These are phyloP conservation scores for Drosophila fulvimacula DNA, from an alignment of 2,888 invertebrate species.

Conservation along the genomic window DNA sequence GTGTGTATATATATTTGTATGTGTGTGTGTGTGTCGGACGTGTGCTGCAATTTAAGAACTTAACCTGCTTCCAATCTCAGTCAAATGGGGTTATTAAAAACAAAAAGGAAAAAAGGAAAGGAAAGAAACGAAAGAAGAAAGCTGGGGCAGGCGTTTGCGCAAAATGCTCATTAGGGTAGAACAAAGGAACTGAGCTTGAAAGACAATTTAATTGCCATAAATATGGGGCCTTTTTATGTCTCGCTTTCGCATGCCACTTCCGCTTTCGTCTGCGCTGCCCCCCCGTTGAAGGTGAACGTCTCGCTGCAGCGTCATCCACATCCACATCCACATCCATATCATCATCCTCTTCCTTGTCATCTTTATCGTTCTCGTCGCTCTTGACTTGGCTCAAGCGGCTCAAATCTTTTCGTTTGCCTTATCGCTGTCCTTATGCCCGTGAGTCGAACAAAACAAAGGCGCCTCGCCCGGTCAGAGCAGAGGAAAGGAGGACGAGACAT, in stretches of 20 bases:
- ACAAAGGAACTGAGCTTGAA: constrained; percentile 47
- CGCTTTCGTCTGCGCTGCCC: background rate
- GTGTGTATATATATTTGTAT: background rate
- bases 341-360: background rate
- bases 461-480: background rate
- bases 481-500: background rate
- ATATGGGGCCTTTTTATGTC: constrained; percentile 42
- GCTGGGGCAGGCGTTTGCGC: constrained; percentile 15
- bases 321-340: background rate
- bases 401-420: constrained; percentile 55
- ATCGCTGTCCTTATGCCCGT: constrained; percentile 38
- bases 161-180: constrained; percentile 53
- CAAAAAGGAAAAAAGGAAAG: background rate
- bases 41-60: constrained; percentile 48
- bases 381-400: constrained; percentile 24
- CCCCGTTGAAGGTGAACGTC: constrained; percentile 34
- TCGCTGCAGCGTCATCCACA: constrained; percentile 30
- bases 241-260: constrained; percentile 15
- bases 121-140: too few species aligned
- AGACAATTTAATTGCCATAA: constrained; percentile 73
- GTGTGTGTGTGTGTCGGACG: constrained; percentile 5
- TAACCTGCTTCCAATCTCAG: constrained; percentile 58
- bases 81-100: constrained; percentile 55
- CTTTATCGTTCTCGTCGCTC: constrained; percentile 18
- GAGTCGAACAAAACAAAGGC: constrained; percentile 38